Evolutionary conservation across 2,888 invertebrate genomes (phyloP).

Genomic region (Himalopsyche japonica): DNA sequence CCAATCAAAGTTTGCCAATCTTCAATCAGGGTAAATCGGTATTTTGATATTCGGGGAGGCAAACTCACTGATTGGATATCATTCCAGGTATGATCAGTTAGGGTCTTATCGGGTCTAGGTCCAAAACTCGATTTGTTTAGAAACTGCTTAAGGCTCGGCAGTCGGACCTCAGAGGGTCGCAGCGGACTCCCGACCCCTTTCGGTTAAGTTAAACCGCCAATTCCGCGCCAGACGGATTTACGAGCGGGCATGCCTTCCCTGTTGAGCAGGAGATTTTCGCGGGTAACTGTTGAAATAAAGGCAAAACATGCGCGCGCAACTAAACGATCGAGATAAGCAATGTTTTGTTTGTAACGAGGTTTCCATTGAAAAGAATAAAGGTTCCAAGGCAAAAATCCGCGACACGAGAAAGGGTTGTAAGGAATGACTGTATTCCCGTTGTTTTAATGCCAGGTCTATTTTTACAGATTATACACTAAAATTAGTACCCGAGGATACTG

Average conservation of each 20-base stretch:
- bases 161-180: background rate
- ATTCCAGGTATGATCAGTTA: background rate
- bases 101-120: background rate
- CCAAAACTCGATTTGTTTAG: background rate
- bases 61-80: slow-evolving; percentile 29
- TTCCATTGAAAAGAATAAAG: slow-evolving; percentile 38
- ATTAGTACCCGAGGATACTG: too few species aligned
- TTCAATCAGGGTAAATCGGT: slow-evolving; percentile 11
- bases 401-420: background rate
- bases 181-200: slow-evolving; percentile 4
- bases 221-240: slow-evolving; percentile 38
- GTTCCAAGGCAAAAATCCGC: slow-evolving; percentile 8
- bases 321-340: slow-evolving; percentile 33
- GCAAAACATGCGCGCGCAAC: slow-evolving; percentile 37
- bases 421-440: background rate
- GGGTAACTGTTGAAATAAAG: slow-evolving; percentile 26
- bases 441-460: background rate
- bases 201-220: slow-evolving; percentile 39
- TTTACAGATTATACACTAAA: background rate
- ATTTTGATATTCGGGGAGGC: slow-evolving; percentile 23
- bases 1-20: slow-evolving; percentile 36
- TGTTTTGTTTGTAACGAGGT: slow-evolving; percentile 38
- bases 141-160: background rate
- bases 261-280: slow-evolving; percentile 33
- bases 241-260: slow-evolving; percentile 35